Base-by-base conservation (phyloP, 2,113 vertebrate genomes). In the Ginglymostoma cirratum region DNA sequence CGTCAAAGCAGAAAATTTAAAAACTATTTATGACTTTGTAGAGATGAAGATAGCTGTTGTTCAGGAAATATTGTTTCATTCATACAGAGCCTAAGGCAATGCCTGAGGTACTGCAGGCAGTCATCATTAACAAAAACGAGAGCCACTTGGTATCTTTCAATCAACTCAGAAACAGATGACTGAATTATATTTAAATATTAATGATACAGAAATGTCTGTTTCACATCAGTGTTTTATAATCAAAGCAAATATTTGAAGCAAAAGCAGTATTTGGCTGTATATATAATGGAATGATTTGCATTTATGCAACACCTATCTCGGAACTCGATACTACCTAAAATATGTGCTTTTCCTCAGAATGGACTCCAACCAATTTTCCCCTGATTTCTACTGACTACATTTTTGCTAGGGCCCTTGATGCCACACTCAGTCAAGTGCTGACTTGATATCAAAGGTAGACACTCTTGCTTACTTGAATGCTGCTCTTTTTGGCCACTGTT, bases 121-220 rank as follows among this genome's bases (percentile, higher is more conserved):
- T 65, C 34, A 66, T 42, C 5, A 3, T 27, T 70, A 94, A 67
- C 61, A 94, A 67, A 94, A 69, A 27, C n/a, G 15, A 65, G 6
- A 65, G 55, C 90, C 61, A 90, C 52, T n/a, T 67, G 38, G 6
- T 23, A 70, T 94, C 21, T 42, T 94, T 69, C 8, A 45, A 69
- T 94, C n/a, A 69, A 94, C 65, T 69, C 24, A 30, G 15, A 90
- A 90, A 30, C 48, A 90, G 34, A 67, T 17, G n/a, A 65, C n/a
- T 66, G 90, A 94, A 67, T 15, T 94, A 45, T 42, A 42, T 94
- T 69, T 67, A 67, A 94, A 69, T 94, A 94, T 94, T 69, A 94
- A 45, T 67, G 23, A 94, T 94, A 94, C 70, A 34, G 66, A 94
- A 94, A 94, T 94, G 14, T 15, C 87, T 65, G 93, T 94, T 94